phyloP scores from a whole-genome alignment of 2,113 vertebrate species.

The Acrocephalus arundinaceus region DNA sequence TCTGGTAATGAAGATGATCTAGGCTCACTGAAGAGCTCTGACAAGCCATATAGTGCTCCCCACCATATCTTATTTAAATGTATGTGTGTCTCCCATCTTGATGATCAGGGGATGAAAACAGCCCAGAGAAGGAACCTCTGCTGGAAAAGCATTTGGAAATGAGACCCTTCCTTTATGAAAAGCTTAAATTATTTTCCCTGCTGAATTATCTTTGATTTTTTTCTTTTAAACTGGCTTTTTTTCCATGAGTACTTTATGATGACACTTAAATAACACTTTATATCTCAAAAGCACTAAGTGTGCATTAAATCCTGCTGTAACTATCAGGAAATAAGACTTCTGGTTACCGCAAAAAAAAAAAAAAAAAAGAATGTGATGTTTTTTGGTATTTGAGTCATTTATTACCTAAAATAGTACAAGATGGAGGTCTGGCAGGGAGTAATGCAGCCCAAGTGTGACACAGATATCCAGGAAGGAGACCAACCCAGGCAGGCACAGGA shows the following conservation, averaged over 20 bases:
- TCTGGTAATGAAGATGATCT: neutral
- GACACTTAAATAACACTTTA: neutral
- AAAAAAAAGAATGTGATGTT: neutral
- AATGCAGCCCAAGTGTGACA: neutral
- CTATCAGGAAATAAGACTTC: neutral
- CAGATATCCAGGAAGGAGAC: neutral
- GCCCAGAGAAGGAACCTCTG: neutral
- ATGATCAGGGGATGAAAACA: neutral
- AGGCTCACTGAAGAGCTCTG: neutral
- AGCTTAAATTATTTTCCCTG: neutral
- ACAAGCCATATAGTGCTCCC: neutral
- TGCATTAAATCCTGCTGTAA: neutral
- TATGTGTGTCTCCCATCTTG: neutral
- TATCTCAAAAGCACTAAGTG: neutral
- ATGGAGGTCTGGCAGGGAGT: neutral
- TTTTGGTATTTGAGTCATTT: neutral
- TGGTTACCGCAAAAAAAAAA: neutral
- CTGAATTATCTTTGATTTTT: neutral
- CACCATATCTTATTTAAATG: neutral
- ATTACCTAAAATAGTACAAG: neutral
- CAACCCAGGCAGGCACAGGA: neutral
- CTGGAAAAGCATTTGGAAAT: neutral
- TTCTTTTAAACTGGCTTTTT: neutral
- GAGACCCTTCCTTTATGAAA: neutral
- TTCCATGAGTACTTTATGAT: neutral